These are phyloP conservation scores for Isoperla grammatica DNA, from an alignment of 2,888 invertebrate species.

Conservation along the genomic window DNA sequence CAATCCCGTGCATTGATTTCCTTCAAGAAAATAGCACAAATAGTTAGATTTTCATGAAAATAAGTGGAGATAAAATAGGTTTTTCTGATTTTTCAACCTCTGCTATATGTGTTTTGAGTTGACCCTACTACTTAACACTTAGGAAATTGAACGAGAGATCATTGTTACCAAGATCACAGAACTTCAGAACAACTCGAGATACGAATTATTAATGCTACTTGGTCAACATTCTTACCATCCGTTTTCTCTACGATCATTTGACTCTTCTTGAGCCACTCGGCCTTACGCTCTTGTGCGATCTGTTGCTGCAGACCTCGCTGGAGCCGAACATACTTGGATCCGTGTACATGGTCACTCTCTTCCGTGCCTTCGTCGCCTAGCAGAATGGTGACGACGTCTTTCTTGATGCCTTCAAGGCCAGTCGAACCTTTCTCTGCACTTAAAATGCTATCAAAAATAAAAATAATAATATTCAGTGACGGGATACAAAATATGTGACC, in stretches of 20 bases:
- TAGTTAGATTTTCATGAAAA: too few relatives aligned
- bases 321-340: constrained; percentile 63
- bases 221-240: not conserved
- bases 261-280: constrained; percentile 62
- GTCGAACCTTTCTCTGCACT: constrained; percentile 41
- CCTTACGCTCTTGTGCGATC: constrained; percentile 63
- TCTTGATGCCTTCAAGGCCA: constrained; percentile 39
- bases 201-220: too few relatives aligned
- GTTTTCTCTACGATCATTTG: constrained; percentile 42
- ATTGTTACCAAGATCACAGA: too few relatives aligned
- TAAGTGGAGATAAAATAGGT: too few relatives aligned
- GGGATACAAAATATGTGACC: not conserved
- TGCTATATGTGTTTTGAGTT: too few relatives aligned
- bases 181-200: too few relatives aligned
- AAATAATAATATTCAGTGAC: not conserved
- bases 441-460: constrained; percentile 38
- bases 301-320: constrained; percentile 63
- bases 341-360: constrained; percentile 47
- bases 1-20: too few relatives aligned
- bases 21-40: too few relatives aligned
- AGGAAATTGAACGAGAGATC: too few relatives aligned
- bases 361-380: constrained; percentile 30
- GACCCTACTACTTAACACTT: too few relatives aligned
- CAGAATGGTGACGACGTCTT: constrained; percentile 40
- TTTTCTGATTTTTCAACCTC: too few relatives aligned